Percentiles rank a stretch among this genome's conserved stretches.
Conservation (phyloP, 2,888 invertebrate species). For the Cantharis rufa region DNA sequence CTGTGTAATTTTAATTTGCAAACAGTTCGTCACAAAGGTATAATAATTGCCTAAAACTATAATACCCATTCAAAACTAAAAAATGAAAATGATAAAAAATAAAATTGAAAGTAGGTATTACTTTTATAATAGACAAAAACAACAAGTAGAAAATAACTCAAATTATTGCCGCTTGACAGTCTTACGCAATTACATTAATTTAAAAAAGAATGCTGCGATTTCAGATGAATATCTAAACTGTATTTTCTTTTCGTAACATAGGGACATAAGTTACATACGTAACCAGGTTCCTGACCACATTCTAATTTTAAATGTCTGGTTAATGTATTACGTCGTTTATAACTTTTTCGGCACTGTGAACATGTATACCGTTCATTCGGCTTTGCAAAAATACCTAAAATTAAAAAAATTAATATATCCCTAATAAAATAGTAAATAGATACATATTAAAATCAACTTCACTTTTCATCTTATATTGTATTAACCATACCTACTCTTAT, state of each 20-base stretch:
- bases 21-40: background rate
- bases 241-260: constrained; percentile 14
- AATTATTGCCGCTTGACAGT: background rate
- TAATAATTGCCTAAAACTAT: background rate
- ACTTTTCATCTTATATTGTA: background rate
- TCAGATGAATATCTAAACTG: constrained; percentile 16
- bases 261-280: constrained; percentile 18
- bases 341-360: constrained; percentile 29
- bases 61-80: background rate
- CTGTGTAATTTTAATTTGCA: too few species aligned
- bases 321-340: constrained; percentile 30
- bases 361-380: constrained; percentile 25
- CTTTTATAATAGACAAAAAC: background rate
- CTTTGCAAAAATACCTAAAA: constrained; percentile 22
- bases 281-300: constrained; percentile 36
- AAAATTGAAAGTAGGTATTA: background rate
- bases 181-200: background rate
- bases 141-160: background rate
- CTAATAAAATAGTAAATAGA: background rate
- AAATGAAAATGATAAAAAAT: background rate
- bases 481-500: background rate
- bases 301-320: constrained; percentile 37
- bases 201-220: constrained; percentile 1
- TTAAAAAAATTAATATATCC: background rate
- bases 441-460: too few species aligned